phyloP scores from a whole-genome alignment of 2,888 invertebrate genomes.

The Spicauda simplicius region DNA sequence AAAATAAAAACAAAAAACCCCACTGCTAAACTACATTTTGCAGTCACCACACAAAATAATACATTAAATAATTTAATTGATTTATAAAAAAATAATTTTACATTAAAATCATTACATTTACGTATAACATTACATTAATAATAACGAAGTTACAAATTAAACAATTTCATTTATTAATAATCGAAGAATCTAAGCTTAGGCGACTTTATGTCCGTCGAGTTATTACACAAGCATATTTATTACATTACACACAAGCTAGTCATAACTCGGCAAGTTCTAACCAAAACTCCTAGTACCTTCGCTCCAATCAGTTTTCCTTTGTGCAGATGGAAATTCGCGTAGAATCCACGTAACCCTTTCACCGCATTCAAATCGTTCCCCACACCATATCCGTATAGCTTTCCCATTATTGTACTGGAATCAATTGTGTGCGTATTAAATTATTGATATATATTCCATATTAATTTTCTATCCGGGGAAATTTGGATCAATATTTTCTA shows the following conservation, averaged over 20 bases:
- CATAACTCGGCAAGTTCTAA: background rate
- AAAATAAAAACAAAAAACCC: too few relatives aligned
- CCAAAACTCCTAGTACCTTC: conserved; percentile 18
- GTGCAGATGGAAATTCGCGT: conserved; percentile 30
- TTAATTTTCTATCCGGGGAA: conserved; percentile 25
- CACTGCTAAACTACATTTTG: too few relatives aligned
- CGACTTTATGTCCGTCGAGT: too few relatives aligned
- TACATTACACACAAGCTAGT: background rate
- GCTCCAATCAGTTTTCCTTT: conserved; percentile 34
- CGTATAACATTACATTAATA: too few relatives aligned
- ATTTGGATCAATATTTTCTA: conserved; percentile 3
- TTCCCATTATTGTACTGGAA: conserved; percentile 31
- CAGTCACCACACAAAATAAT: too few relatives aligned
- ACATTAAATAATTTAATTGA: too few relatives aligned
- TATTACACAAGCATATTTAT: background rate
- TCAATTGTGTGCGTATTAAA: conserved; percentile 32
- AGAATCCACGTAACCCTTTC: conserved; percentile 31
- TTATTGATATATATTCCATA: conserved; percentile 31
- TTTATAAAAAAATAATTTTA: too few relatives aligned
- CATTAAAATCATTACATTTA: too few relatives aligned
- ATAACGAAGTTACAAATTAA: too few relatives aligned
- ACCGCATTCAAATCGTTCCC: conserved; percentile 32
- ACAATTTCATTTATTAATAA: too few relatives aligned
- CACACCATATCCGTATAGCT: conserved; percentile 21
- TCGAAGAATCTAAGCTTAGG: too few relatives aligned